phyloP scores from a whole-genome alignment of 2,888 invertebrate genomes.

The Ichneumoninae sp. region DNA sequence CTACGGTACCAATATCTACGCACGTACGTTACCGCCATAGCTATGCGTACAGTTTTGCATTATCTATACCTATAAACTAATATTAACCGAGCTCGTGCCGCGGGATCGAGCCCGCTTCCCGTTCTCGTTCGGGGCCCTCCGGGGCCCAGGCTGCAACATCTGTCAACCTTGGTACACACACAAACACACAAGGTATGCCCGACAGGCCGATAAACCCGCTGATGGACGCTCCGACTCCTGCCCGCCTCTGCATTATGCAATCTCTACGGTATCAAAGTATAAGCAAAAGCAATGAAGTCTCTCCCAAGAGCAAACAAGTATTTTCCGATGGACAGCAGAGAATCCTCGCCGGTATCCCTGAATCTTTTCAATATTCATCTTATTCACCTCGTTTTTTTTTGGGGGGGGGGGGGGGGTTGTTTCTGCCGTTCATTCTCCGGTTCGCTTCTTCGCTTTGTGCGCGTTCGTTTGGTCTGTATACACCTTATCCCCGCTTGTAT shows the following conservation, averaged over 20 bases:
- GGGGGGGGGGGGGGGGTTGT: too few relatives aligned
- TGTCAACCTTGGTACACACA: slow-evolving; percentile 70
- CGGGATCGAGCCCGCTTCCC: slow-evolving; percentile 7
- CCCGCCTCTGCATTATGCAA: slow-evolving; percentile 75
- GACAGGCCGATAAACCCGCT: slow-evolving; percentile 75
- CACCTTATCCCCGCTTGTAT: slow-evolving; percentile 1
- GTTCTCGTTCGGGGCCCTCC: slow-evolving; percentile 45
- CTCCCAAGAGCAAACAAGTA: slow-evolving; percentile 13
- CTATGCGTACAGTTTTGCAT: background rate
- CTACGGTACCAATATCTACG: background rate
- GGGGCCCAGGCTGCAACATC: slow-evolving; percentile 68
- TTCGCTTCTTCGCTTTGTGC: slow-evolving; percentile 1
- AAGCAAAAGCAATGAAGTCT: slow-evolving; percentile 4
- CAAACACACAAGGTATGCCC: slow-evolving; percentile 39
- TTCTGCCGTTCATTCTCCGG: background rate
- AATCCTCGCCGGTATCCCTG: background rate
- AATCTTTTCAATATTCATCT: slow-evolving; percentile 28
- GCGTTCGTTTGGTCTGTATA: background rate
- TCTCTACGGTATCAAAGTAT: slow-evolving; percentile 49
- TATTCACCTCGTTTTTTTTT: slow-evolving; percentile 9
- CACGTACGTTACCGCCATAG: background rate
- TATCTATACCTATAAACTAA: slow-evolving; percentile 19
- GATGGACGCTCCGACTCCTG: slow-evolving; percentile 68
- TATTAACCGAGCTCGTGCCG: slow-evolving; percentile 33
- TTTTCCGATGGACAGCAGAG: slow-evolving; percentile 10